Percentiles rank a stretch among this genome's conserved stretches.
These are phyloP conservation scores for Pipa parva DNA, from an alignment of 2,113 vertebrate species.

Conservation along the genomic window DNA sequence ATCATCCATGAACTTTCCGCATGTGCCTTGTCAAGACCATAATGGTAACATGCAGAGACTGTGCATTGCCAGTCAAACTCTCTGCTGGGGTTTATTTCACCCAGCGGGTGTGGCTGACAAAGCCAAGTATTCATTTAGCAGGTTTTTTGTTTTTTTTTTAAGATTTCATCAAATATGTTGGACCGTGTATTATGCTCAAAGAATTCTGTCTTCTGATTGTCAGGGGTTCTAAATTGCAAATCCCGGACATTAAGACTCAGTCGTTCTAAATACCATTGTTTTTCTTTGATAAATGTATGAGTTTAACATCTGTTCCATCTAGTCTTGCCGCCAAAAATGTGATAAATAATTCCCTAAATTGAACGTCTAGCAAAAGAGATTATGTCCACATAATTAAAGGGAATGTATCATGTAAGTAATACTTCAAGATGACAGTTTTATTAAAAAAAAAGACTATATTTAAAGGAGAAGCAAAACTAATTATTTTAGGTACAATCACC, in stretches of 20 bases:
- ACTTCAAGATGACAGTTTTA: background rate
- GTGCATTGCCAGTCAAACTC: constrained; percentile 50
- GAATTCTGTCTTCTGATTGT: background rate
- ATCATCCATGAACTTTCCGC: constrained; percentile 56
- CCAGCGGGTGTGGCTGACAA: constrained; percentile 36
- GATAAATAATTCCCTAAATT: background rate
- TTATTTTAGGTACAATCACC: too few relatives aligned
- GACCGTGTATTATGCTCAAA: constrained; percentile 2
- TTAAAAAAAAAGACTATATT: background rate
- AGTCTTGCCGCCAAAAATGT: background rate
- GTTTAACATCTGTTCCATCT: background rate
- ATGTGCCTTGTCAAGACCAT: constrained; percentile 58
- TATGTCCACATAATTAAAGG: constrained; percentile 5
- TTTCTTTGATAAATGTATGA: background rate
- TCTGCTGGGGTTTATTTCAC: constrained; percentile 48
- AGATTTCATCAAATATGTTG: constrained; percentile 1
- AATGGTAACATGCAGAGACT: constrained; percentile 60
- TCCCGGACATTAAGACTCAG: background rate
- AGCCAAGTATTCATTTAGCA: constrained; percentile 24
- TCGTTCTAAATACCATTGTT: background rate
- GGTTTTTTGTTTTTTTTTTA: constrained; percentile 8
- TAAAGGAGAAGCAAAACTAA: too few relatives aligned
- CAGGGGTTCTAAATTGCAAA: background rate
- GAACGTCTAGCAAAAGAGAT: background rate
- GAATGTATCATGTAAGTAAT: background rate